Conservation (phyloP, 2,888 invertebrate species). For the Sphinx pinastri region DNA sequence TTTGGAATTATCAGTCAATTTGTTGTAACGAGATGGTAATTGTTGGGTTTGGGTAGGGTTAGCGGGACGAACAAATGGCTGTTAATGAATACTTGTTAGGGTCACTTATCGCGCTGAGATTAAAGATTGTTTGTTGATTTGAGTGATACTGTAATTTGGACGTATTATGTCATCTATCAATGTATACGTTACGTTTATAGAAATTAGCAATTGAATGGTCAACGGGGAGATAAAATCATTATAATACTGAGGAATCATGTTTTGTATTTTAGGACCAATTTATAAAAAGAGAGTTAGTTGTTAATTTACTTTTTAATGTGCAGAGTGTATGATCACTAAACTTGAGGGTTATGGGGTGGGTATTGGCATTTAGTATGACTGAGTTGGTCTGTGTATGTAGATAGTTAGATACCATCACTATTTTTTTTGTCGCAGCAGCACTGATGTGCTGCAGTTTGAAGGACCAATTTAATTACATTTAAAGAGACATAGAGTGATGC, state of each 20-base stretch:
- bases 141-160: constrained; percentile 9
- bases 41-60: constrained; percentile 53
- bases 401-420: no score
- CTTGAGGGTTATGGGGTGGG: no score
- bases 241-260: not conserved
- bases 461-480: no score
- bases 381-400: no score
- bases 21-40: constrained; percentile 80
- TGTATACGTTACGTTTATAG: not conserved
- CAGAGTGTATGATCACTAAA: no score
- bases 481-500: no score
- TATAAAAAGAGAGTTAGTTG: no score
- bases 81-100: constrained; percentile 22
- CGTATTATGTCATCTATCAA: not conserved
- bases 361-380: no score
- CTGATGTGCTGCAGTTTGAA: no score
- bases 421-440: no score
- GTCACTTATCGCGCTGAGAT: constrained; percentile 15
- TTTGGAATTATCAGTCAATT: constrained; percentile 71
- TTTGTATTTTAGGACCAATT: no score
- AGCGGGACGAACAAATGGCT: constrained; percentile 7
- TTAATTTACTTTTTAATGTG: no score
- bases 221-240: not conserved
- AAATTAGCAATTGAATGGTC: not conserved
- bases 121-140: constrained; percentile 15